These are phyloP conservation scores for Plodia interpunctella DNA, from an alignment of 1,140 invertebrate species.

Conservation along the genomic window DNA sequence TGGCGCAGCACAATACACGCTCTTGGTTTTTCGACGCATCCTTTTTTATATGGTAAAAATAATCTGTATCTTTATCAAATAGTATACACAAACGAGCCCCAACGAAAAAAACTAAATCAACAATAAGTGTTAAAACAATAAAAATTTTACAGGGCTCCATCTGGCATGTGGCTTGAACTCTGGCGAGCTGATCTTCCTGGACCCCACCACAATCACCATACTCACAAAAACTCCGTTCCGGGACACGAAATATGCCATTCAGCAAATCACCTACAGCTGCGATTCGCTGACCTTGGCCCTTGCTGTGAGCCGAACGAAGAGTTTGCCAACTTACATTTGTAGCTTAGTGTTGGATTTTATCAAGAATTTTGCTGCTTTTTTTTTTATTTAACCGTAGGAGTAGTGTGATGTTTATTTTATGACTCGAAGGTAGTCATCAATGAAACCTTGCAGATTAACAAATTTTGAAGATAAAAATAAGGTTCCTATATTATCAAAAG, in stretches of 20 bases:
- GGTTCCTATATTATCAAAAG: too few species aligned
- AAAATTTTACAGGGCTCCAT: conserved; percentile 66
- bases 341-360: neutral
- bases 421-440: too few species aligned
- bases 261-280: conserved; percentile 71
- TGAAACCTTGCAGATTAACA: too few species aligned
- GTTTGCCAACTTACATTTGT: conserved; percentile 8
- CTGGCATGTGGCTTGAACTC: conserved; percentile 77
- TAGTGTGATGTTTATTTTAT: too few species aligned
- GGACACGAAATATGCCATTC: conserved; percentile 63
- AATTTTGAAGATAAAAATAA: too few species aligned
- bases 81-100: neutral
- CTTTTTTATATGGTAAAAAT: too few species aligned
- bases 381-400: too few species aligned
- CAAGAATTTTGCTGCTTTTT: too few species aligned
- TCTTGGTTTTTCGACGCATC: too few species aligned
- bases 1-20: too few species aligned
- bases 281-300: conserved; percentile 77
- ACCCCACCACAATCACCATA: conserved; percentile 74
- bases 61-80: too few species aligned
- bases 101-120: neutral
- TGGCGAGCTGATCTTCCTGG: conserved; percentile 77
- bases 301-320: conserved; percentile 58
- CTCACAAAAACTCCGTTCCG: conserved; percentile 65
- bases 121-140: neutral